phyloP scores from a whole-genome alignment of 2,113 vertebrate species.

The Camelus bactrianus region DNA sequence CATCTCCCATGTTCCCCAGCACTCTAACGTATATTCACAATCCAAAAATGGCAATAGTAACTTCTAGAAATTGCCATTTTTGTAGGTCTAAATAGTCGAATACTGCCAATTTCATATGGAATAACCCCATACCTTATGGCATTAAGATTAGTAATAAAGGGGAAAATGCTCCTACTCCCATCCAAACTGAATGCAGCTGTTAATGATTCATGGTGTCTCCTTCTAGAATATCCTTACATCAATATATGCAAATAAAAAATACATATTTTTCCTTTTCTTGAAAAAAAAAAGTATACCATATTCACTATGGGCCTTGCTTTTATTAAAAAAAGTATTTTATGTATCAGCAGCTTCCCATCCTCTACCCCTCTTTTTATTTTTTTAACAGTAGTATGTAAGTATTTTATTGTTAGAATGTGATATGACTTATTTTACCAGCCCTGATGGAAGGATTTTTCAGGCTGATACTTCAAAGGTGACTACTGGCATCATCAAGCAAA shows the following conservation, averaged over 20 bases:
- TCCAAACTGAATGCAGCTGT: background rate
- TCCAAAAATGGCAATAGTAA: background rate
- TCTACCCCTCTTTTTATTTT: background rate
- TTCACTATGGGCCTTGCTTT: background rate
- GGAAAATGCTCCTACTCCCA: background rate
- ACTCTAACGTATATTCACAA: background rate
- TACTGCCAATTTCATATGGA: background rate
- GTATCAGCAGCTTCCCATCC: background rate
- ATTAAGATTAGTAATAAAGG: background rate
- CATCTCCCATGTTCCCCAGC: background rate
- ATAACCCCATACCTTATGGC: background rate
- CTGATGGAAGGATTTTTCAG: background rate
- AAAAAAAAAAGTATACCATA: background rate
- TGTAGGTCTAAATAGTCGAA: background rate
- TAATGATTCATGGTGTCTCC: background rate
- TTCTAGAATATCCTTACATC: background rate
- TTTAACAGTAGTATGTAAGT: background rate
- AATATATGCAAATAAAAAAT: slow-evolving; percentile 19
- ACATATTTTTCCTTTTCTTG: background rate
- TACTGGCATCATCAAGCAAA: background rate
- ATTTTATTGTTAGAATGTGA: background rate
- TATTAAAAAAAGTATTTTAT: background rate
- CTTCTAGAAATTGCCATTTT: background rate
- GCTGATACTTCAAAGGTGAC: slow-evolving; percentile 33
- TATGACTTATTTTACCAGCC: background rate